These are phyloP conservation scores for Heterodera schachtii DNA, from an alignment of 1,140 invertebrate species.

Conservation along the genomic window DNA sequence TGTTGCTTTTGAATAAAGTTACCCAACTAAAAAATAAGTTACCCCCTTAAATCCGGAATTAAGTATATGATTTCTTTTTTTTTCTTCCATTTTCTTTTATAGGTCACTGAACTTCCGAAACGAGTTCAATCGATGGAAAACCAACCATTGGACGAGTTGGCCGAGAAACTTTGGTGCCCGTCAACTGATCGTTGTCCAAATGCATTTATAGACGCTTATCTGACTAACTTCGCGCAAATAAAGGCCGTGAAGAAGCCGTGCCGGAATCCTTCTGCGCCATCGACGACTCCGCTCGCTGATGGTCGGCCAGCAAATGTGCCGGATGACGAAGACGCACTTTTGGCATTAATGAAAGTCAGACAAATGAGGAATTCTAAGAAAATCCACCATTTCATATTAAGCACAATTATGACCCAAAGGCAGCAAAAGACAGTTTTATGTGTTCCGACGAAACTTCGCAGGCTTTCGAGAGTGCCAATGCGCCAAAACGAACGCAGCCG, in stretches of 20 bases:
- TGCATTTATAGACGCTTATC: not conserved
- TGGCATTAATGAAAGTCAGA: constrained; percentile 9
- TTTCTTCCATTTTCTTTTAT: not conserved
- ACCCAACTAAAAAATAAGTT: no score
- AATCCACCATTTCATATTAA: constrained; percentile 1
- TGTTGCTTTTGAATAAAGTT: no score
- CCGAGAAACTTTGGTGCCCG: constrained; percentile 16
- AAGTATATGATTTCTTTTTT: no score
- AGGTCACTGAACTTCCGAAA: not conserved
- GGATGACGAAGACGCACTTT: constrained; percentile 28
- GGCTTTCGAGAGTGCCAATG: not conserved
- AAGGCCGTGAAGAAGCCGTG: constrained; percentile 2
- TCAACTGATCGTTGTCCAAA: constrained; percentile 17
- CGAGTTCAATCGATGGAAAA: not conserved
- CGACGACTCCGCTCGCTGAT: not conserved
- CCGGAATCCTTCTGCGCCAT: not conserved
- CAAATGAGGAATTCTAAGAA: not conserved
- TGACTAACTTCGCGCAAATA: constrained; percentile 17
- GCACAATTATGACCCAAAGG: constrained; percentile 20
- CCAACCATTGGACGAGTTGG: not conserved
- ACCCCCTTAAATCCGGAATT: no score
- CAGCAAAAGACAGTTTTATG: not conserved
- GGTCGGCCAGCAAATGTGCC: not conserved
- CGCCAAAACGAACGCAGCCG: not conserved
- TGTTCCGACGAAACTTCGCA: not conserved